phyloP scores from a whole-genome alignment of 1,140 invertebrate genomes.

The Monochamus saltuarius region DNA sequence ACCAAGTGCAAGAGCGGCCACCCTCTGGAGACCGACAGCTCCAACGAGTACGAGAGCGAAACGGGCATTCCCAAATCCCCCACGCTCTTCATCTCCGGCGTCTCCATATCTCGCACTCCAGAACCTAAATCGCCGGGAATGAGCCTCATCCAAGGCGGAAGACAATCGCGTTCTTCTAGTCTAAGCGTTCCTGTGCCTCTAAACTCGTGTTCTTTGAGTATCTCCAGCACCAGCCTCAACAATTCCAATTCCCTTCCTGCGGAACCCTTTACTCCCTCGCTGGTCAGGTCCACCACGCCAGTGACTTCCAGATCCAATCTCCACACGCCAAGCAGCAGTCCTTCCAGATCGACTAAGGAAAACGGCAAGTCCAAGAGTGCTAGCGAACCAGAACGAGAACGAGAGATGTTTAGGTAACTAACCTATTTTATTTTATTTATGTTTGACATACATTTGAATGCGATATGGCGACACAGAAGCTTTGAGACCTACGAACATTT shows the following conservation, averaged over 20 bases:
- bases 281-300: slow-evolving; percentile 47
- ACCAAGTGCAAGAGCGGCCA: slow-evolving; percentile 26
- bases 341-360: slow-evolving; percentile 38
- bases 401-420: slow-evolving; percentile 54
- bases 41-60: slow-evolving; percentile 60
- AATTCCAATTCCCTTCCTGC: slow-evolving; percentile 38
- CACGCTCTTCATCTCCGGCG: slow-evolving; percentile 61
- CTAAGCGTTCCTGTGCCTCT: slow-evolving; percentile 53
- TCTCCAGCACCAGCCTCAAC: slow-evolving; percentile 48
- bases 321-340: slow-evolving; percentile 38
- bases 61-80: slow-evolving; percentile 62
- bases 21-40: slow-evolving; percentile 56
- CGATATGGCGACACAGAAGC: too few species aligned
- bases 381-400: slow-evolving; percentile 56
- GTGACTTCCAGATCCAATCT: slow-evolving; percentile 40
- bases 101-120: slow-evolving; percentile 60
- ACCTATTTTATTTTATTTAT: too few species aligned
- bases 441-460: too few species aligned
- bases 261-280: slow-evolving; percentile 50
- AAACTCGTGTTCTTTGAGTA: slow-evolving; percentile 48
- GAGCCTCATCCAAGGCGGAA: slow-evolving; percentile 43
- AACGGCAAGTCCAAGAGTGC: slow-evolving; percentile 56
- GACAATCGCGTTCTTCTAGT: slow-evolving; percentile 55
- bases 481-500: too few species aligned
- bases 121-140: slow-evolving; percentile 56